Evolutionary conservation across 2,797 vertebrate species (phyloP).

Genomic region (Chlorospingus flavigularis): DNA sequence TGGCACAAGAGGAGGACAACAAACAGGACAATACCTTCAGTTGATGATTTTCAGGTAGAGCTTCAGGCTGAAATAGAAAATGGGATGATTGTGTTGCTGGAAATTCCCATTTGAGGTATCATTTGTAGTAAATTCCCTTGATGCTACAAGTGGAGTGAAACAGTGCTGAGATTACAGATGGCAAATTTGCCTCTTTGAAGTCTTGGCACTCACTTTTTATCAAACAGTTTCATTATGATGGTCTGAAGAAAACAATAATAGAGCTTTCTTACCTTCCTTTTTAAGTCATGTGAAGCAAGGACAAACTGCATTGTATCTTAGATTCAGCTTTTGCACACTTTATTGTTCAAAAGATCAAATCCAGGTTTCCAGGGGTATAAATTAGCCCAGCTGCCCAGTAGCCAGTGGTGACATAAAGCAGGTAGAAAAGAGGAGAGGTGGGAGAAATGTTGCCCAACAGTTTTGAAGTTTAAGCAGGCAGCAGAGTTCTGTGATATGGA

Average conservation of each 20-base stretch:
- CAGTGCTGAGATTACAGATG: not conserved
- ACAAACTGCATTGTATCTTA: not conserved
- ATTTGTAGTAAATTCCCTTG: not conserved
- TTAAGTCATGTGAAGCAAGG: not conserved
- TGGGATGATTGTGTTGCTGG: not conserved
- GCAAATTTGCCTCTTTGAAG: not conserved
- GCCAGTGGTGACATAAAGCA: not conserved
- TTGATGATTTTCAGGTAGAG: slow-evolving; percentile 95
- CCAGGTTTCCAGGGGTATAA: not conserved
- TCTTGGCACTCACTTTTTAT: not conserved
- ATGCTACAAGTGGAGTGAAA: not conserved
- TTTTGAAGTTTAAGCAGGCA: not conserved
- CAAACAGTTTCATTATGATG: not conserved
- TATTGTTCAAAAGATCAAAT: not conserved
- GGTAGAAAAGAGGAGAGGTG: not conserved
- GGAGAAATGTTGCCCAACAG: not conserved
- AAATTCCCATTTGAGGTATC: not conserved
- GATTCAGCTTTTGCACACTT: not conserved
- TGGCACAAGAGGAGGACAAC: slow-evolving; percentile 93
- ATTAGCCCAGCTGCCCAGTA: not conserved
- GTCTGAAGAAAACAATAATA: not conserved
- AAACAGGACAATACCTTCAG: slow-evolving; percentile 85
- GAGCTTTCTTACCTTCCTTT: not conserved
- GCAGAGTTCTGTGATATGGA: not conserved
- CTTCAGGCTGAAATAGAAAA: not conserved